Conservation (phyloP, 2,113 vertebrate species). For the Ginglymostoma cirratum region DNA sequence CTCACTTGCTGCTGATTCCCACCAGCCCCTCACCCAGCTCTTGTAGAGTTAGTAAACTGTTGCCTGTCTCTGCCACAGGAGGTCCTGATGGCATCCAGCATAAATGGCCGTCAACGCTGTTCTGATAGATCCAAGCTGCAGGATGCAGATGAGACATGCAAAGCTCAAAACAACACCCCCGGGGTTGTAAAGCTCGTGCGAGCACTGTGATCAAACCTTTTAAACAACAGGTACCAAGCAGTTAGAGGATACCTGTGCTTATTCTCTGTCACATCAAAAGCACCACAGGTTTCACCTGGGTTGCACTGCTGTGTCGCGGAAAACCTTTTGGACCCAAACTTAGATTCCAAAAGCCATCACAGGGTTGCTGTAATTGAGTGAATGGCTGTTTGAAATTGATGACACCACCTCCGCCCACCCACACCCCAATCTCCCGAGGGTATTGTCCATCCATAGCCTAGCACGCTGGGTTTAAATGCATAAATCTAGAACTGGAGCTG, state of each 20-base stretch:
- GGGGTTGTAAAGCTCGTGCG: too few relatives aligned
- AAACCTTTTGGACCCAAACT: neutral
- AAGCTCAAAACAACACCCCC: neutral
- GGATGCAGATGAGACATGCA: neutral
- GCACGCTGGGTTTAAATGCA: too few relatives aligned
- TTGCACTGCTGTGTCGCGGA: neutral
- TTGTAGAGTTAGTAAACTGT: neutral
- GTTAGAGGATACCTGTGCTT: neutral
- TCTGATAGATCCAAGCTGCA: neutral
- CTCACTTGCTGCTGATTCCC: neutral
- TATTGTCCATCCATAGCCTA: too few relatives aligned
- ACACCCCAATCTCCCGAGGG: too few relatives aligned
- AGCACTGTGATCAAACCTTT: neutral
- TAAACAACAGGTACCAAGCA: neutral
- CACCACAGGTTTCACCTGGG: neutral
- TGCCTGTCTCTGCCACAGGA: neutral
- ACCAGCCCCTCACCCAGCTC: too few relatives aligned
- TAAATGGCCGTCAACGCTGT: neutral
- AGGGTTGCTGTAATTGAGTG: too few relatives aligned
- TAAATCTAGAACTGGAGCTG: too few relatives aligned
- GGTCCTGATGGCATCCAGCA: neutral
- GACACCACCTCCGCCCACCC: too few relatives aligned
- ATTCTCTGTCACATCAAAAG: neutral
- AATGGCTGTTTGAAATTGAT: too few relatives aligned
- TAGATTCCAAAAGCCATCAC: neutral